These are phyloP conservation scores for Chalcosyrphus nemorum DNA, from an alignment of 2,888 invertebrate species.

Conservation along the genomic window DNA sequence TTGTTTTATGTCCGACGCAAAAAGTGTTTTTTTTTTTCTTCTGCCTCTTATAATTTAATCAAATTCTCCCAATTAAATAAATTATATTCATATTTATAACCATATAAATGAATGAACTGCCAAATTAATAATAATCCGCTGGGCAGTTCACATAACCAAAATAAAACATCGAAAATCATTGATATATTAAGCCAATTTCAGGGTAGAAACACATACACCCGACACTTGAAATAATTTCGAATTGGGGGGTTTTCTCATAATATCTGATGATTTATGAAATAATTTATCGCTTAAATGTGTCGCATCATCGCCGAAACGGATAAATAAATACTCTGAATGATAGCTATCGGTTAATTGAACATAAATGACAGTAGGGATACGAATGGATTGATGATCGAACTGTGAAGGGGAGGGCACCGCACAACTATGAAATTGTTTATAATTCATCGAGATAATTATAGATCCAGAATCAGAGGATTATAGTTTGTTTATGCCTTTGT, in stretches of 20 bases:
- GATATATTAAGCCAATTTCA: not conserved
- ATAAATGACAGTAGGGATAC: not conserved
- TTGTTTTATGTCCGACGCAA: not conserved
- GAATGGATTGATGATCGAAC: not conserved
- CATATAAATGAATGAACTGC: not conserved
- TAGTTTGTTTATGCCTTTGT: not conserved
- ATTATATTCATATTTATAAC: not conserved
- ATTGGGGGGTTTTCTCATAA: slow-evolving; percentile 2
- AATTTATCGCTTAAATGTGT: slow-evolving; percentile 43
- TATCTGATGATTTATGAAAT: slow-evolving; percentile 42
- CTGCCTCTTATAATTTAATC: too few relatives aligned
- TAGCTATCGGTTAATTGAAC: slow-evolving; percentile 44
- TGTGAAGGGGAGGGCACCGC: not conserved
- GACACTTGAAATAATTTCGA: not conserved
- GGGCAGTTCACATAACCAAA: not conserved
- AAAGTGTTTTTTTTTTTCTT: not conserved
- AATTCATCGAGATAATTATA: not conserved
- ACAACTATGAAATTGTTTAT: not conserved
- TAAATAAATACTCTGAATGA: slow-evolving; percentile 26
- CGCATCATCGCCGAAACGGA: slow-evolving; percentile 32
- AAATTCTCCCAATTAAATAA: not conserved
- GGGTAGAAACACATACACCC: too few relatives aligned
- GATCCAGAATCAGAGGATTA: not conserved
- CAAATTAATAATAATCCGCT: not conserved
- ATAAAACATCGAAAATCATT: not conserved